These are phyloP conservation scores for Nomada fabriciana DNA, from an alignment of 2,888 invertebrate genomes.

Conservation along the genomic window DNA sequence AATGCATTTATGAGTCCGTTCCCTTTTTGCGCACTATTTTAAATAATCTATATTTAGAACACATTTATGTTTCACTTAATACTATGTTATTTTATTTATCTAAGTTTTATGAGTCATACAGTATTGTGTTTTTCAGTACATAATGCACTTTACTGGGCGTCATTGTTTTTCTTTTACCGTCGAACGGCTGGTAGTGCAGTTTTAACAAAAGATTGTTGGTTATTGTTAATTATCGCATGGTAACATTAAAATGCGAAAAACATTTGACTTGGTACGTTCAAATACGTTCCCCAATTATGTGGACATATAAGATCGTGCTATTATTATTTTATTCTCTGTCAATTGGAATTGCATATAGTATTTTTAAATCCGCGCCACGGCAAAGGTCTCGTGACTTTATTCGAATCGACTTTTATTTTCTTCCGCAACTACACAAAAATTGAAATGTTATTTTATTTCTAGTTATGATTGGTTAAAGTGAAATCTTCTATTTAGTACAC, in stretches of 20 bases:
- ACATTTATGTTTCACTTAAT: constrained; percentile 7
- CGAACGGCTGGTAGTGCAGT: too few species aligned
- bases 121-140: not conserved
- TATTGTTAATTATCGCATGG: too few species aligned
- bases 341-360: not conserved
- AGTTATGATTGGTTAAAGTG: not conserved
- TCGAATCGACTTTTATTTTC: not conserved
- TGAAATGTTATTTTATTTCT: not conserved
- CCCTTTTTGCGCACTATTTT: not conserved
- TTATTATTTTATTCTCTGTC: not conserved
- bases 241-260: too few species aligned
- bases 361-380: constrained; percentile 21
- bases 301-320: not conserved
- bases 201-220: too few species aligned
- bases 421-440: not conserved
- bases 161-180: too few species aligned
- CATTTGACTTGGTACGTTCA: too few species aligned
- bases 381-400: not conserved
- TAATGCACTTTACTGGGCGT: too few species aligned
- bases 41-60: constrained; percentile 25
- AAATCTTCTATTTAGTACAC: too few species aligned
- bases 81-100: not conserved
- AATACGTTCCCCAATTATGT: not conserved
- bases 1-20: not conserved
- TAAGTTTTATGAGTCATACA: not conserved